Conservation (phyloP, 1,140 invertebrate genomes). For the Neodiprion virginianus region DNA sequence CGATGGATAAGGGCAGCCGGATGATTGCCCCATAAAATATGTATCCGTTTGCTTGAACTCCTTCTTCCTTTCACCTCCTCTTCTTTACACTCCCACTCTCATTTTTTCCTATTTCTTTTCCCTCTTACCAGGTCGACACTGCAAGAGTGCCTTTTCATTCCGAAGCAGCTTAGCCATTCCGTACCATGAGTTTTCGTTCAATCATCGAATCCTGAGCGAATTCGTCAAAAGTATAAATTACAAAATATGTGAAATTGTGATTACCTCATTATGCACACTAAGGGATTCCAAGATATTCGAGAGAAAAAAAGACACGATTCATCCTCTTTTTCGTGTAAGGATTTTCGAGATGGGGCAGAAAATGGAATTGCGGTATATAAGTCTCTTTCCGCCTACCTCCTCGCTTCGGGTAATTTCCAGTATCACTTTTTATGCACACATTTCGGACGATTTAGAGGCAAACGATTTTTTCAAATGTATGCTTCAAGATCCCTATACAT, state of each 20-base stretch:
- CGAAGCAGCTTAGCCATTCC: no score
- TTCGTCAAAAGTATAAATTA: no score
- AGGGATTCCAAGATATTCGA: no score
- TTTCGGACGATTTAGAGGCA: conserved; percentile 1
- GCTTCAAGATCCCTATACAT: no score
- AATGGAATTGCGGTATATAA: no score
- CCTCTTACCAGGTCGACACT: not conserved
- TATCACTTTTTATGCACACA: not conserved
- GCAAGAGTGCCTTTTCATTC: not conserved
- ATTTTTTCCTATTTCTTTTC: conserved; percentile 18
- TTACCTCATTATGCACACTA: no score
- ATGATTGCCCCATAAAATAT: conserved; percentile 61
- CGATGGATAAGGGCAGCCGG: conserved; percentile 57
- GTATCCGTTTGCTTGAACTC: conserved; percentile 50
- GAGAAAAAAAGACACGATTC: not conserved
- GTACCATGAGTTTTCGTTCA: no score
- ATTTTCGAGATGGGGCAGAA: no score
- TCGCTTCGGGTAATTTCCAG: not conserved
- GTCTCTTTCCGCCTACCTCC: no score
- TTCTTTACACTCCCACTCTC: conserved; percentile 9
- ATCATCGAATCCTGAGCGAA: no score
- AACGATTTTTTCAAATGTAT: not conserved
- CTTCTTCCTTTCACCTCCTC: conserved; percentile 37
- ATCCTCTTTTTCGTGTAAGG: conserved; percentile 15
- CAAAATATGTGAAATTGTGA: no score